phyloP scores from a whole-genome alignment of 2,888 invertebrate genomes.

The Mylabris sibirica region DNA sequence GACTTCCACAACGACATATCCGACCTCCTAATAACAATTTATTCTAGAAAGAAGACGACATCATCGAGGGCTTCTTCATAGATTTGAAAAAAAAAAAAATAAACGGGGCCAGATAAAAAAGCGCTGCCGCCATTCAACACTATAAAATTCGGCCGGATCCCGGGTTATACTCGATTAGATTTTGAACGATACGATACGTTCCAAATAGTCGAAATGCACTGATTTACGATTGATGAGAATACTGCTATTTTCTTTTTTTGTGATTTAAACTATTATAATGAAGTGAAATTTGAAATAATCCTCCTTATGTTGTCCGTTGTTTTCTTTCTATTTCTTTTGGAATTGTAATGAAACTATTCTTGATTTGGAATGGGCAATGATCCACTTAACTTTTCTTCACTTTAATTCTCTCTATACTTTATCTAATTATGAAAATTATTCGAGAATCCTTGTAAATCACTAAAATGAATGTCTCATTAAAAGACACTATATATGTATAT shows the following conservation, averaged over 20 bases:
- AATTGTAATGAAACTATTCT: slow-evolving; percentile 5
- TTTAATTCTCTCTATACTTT: not conserved
- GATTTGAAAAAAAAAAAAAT: not conserved
- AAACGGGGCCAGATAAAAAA: not conserved
- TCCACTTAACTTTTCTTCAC: not conserved
- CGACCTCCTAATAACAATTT: not conserved
- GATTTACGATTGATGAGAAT: no score
- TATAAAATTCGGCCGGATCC: not conserved
- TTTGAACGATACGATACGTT: no score
- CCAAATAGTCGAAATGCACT: no score
- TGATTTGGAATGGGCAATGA: slow-evolving; percentile 1
- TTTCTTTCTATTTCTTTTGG: not conserved
- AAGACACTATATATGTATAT: not conserved
- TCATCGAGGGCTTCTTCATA: no score
- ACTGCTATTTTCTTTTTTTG: no score
- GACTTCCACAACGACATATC: not conserved
- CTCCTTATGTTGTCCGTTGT: no score
- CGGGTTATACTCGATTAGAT: no score
- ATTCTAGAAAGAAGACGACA: not conserved
- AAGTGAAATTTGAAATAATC: no score
- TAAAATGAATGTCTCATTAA: slow-evolving; percentile 2
- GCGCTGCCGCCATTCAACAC: slow-evolving; percentile 8
- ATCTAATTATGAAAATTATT: slow-evolving; percentile 5
- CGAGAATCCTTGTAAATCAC: slow-evolving; percentile 5
- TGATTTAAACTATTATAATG: no score